These are phyloP conservation scores for Arizona elegans DNA, from an alignment of 2,113 vertebrate species.

Conservation along the genomic window DNA sequence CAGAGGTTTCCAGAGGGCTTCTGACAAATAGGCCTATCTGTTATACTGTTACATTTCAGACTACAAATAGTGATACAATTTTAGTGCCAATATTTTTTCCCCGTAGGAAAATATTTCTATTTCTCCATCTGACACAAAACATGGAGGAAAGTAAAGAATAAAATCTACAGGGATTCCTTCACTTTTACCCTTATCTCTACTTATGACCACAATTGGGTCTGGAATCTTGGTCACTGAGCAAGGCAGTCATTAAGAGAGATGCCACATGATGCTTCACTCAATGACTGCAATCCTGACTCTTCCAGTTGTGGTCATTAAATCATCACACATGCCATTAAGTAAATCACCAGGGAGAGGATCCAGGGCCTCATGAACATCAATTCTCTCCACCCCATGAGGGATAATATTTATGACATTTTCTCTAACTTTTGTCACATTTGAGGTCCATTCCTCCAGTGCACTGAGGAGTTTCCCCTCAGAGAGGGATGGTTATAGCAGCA, in stretches of 20 bases:
- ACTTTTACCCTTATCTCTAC: background rate
- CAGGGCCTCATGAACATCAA: background rate
- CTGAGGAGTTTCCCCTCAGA: background rate
- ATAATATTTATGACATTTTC: background rate
- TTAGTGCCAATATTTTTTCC: background rate
- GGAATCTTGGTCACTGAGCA: background rate
- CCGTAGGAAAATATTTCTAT: background rate
- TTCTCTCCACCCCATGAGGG: background rate
- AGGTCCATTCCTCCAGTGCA: background rate
- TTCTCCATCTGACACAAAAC: background rate
- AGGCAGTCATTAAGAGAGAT: background rate
- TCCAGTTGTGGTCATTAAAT: background rate
- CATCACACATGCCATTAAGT: background rate
- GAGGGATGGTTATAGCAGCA: background rate
- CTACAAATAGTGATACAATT: background rate
- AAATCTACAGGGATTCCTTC: background rate
- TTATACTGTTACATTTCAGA: background rate
- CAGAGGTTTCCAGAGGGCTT: constrained; percentile 27
- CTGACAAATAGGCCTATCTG: background rate
- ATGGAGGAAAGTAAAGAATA: background rate
- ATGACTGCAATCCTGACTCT: background rate
- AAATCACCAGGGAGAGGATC: background rate
- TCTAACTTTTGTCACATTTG: background rate
- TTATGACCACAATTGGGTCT: background rate
- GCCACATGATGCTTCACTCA: background rate